Conservation (phyloP, 2,113 vertebrate genomes). For the Anguilla japonica region DNA sequence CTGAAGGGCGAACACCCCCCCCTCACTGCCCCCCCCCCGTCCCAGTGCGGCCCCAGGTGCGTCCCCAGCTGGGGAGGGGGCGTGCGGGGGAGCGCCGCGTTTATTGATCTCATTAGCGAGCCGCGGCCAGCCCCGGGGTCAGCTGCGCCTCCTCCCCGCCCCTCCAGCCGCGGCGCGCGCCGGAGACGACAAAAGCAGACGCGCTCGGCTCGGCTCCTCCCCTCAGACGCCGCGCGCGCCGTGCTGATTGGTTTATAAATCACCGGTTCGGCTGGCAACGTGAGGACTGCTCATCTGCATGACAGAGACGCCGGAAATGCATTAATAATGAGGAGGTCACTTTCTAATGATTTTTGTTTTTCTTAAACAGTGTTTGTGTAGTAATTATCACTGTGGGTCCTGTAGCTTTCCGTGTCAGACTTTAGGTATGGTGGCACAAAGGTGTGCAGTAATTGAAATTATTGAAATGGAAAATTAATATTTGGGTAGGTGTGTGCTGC, state of each 20-base stretch:
- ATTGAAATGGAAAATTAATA: background rate
- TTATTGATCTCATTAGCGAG: slow-evolving; percentile 42
- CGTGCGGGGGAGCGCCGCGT: slow-evolving; percentile 10
- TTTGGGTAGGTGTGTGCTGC: background rate
- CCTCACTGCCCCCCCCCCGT: background rate
- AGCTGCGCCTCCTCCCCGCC: slow-evolving; percentile 26
- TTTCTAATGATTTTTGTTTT: background rate
- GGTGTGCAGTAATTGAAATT: background rate
- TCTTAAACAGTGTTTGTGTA: background rate
- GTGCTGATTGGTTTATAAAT: slow-evolving; percentile 21
- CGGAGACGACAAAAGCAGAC: slow-evolving; percentile 23
- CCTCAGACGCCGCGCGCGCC: background rate
- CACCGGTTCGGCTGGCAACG: slow-evolving; percentile 3
- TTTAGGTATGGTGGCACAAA: background rate
- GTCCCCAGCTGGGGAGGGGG: slow-evolving; percentile 21
- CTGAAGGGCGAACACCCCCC: background rate
- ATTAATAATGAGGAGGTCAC: background rate
- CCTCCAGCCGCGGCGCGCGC: background rate
- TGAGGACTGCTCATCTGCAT: slow-evolving; percentile 30
- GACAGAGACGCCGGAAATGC: slow-evolving; percentile 14
- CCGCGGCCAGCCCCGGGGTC: slow-evolving; percentile 11
- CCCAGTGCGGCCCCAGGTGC: slow-evolving; percentile 36
- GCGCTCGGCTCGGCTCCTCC: background rate
- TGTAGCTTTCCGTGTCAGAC: background rate
- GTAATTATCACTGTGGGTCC: background rate